Percentiles rank a stretch among this genome's conserved stretches.
These are phyloP conservation scores for Neocrepidodera transversa DNA, from an alignment of 2,888 invertebrate species.

Conservation along the genomic window DNA sequence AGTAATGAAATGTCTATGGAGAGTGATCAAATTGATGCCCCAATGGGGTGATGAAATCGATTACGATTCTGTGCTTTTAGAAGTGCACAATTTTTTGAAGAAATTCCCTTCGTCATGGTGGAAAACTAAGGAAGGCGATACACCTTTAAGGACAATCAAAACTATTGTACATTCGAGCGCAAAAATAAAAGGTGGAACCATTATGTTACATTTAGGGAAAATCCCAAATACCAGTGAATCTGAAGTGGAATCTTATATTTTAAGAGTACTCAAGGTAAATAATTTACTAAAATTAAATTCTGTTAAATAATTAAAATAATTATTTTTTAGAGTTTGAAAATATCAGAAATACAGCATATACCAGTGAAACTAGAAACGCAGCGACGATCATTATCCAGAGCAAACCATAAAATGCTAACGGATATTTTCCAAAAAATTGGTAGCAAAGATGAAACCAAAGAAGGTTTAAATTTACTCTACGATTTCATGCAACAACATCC, in stretches of 20 bases:
- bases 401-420: conserved; percentile 84
- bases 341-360: conserved; percentile 61
- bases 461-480: conserved; percentile 82
- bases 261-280: conserved; percentile 78
- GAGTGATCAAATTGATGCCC: conserved; percentile 86
- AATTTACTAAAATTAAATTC: background rate
- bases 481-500: conserved; percentile 83
- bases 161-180: conserved; percentile 92
- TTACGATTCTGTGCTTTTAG: conserved; percentile 79
- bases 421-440: conserved; percentile 92
- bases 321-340: conserved; percentile 61
- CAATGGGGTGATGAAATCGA: conserved; percentile 78
- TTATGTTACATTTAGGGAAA: conserved; percentile 78
- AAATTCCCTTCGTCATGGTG: conserved; percentile 87
- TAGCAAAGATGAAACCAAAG: conserved; percentile 81
- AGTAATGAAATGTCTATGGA: conserved; percentile 94
- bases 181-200: conserved; percentile 83
- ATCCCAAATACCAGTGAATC: conserved; percentile 82
- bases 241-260: conserved; percentile 85
- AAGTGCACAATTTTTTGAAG: conserved; percentile 88
- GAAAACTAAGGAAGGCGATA: conserved; percentile 83
- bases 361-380: conserved; percentile 54
- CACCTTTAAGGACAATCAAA: conserved; percentile 90
- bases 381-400: conserved; percentile 69
- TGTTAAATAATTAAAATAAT: too few relatives aligned